A percentile compares a stretch with the other conserved stretches of the same genome.
These are phyloP conservation scores for Lasioglossum morio DNA, from an alignment of 2,888 invertebrate species.

Conservation along the genomic window DNA sequence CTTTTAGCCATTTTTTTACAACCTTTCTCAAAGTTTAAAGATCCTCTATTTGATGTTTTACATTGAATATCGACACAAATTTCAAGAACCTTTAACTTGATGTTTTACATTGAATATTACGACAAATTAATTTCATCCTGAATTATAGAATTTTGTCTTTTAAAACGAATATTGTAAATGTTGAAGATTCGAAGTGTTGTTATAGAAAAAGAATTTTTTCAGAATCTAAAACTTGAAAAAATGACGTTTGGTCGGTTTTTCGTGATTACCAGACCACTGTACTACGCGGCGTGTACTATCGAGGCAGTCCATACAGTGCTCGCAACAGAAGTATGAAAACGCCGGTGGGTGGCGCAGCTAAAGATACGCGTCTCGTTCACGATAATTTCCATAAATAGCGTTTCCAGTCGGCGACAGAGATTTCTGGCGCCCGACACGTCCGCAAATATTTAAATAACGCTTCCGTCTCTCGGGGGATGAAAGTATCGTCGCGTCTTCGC, in stretches of 20 bases:
- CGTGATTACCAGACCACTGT: background rate
- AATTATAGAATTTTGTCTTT: no score
- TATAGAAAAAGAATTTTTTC: no score
- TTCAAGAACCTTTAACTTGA: no score
- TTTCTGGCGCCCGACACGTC: constrained; percentile 38
- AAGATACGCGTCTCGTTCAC: background rate
- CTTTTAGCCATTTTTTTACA: background rate
- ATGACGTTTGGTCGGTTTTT: background rate
- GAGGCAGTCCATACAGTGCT: background rate
- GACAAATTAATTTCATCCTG: no score
- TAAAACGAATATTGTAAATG: no score
- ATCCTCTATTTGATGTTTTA: no score
- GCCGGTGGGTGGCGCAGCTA: background rate
- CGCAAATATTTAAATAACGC: constrained; percentile 58
- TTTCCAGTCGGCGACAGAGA: constrained; percentile 15
- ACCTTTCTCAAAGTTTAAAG: background rate
- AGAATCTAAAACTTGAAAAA: background rate
- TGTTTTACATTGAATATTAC: no score
- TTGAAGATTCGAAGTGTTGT: no score
- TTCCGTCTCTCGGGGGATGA: constrained; percentile 19
- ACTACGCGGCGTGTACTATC: background rate
- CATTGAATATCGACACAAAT: no score
- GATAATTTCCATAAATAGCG: constrained; percentile 44
- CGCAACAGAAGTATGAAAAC: background rate
- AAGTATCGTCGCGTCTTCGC: constrained; percentile 23